Conservation (phyloP, 2,113 vertebrate genomes). For the Clarias magur region DNA sequence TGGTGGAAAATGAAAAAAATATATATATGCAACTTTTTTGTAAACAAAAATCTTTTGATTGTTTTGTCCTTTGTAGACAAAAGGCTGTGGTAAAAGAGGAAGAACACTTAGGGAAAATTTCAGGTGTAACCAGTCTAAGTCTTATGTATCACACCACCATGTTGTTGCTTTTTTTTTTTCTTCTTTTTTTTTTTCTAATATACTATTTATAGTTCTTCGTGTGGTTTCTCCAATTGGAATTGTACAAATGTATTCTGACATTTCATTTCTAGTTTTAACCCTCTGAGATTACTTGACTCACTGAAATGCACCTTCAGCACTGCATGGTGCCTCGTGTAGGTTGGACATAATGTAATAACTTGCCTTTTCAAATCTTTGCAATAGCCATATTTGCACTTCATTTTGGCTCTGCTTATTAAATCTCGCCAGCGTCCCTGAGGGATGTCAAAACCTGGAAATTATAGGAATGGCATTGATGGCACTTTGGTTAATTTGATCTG, state of each 20-base stretch:
- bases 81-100: background rate
- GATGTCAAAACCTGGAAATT: background rate
- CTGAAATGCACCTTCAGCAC: background rate
- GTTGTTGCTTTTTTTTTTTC: background rate
- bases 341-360: background rate
- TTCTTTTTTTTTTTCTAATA: background rate
- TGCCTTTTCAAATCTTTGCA: background rate
- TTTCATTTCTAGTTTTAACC: background rate
- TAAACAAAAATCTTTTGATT: background rate
- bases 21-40: background rate
- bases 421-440: background rate
- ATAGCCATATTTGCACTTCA: background rate
- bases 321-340: background rate
- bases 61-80: background rate
- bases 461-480: background rate
- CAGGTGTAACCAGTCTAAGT: background rate
- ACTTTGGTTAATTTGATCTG: background rate
- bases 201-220: background rate
- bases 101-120: background rate
- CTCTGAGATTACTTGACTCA: background rate
- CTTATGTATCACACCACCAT: no score
- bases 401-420: background rate
- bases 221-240: background rate
- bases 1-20: background rate
- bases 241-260: background rate